Percentiles rank a stretch among this genome's conserved stretches.
phyloP scores from a whole-genome alignment of 2,888 invertebrate species.

The Drosophila diplacantha region DNA sequence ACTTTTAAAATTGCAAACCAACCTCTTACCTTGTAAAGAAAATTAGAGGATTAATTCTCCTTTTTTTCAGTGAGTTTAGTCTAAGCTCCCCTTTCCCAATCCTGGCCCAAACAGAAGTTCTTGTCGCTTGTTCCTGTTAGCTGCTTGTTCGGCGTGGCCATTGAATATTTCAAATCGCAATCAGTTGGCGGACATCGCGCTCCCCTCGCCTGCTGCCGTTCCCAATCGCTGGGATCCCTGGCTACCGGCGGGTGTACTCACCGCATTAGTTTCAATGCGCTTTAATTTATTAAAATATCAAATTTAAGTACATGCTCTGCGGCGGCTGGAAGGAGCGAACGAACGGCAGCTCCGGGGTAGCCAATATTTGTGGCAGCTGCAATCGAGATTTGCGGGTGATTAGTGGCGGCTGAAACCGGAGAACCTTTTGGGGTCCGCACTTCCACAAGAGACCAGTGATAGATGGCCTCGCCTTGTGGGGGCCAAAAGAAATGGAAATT shows the following conservation, averaged over 20 bases:
- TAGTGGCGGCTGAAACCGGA: slow-evolving; percentile 48
- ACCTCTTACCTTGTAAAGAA: no score
- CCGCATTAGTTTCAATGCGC: slow-evolving; percentile 50
- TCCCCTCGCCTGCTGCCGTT: slow-evolving; percentile 46
- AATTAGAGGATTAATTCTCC: background rate
- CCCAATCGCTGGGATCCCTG: slow-evolving; percentile 5
- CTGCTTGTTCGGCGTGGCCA: slow-evolving; percentile 53
- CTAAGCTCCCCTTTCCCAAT: slow-evolving; percentile 18
- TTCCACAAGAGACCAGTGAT: slow-evolving; percentile 17
- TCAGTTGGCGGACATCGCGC: slow-evolving; percentile 70
- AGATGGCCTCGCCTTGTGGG: slow-evolving; percentile 17
- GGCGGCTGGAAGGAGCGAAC: slow-evolving; percentile 13
- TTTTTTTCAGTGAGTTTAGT: slow-evolving; percentile 10
- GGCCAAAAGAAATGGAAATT: slow-evolving; percentile 36
- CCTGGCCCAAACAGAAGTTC: slow-evolving; percentile 62
- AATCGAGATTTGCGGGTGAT: slow-evolving; percentile 41
- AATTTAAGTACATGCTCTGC: slow-evolving; percentile 57
- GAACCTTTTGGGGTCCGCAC: slow-evolving; percentile 30
- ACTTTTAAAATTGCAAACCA: background rate
- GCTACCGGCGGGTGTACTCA: slow-evolving; percentile 40
- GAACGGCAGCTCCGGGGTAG: slow-evolving; percentile 17
- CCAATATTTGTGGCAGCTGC: slow-evolving; percentile 44
- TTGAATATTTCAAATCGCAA: slow-evolving; percentile 73
- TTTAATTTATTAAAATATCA: slow-evolving; percentile 71
- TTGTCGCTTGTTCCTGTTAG: slow-evolving; percentile 65